These are phyloP conservation scores for Synanceia verrucosa DNA, from an alignment of 2,797 vertebrate genomes.

Conservation along the genomic window DNA sequence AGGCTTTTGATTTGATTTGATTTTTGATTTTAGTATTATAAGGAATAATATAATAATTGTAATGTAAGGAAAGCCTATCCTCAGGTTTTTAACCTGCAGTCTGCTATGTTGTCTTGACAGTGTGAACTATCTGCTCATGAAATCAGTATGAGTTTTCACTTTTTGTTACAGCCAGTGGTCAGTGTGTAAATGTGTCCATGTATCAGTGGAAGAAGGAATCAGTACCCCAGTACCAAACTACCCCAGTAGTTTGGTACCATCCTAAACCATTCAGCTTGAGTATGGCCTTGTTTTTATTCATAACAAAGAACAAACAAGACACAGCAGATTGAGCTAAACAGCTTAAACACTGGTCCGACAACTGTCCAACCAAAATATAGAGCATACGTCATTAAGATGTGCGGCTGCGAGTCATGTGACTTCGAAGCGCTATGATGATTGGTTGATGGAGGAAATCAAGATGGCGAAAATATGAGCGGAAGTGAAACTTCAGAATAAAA, in stretches of 20 bases:
- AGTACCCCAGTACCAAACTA: too few relatives aligned
- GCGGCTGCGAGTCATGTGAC: background rate
- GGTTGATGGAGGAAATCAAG: background rate
- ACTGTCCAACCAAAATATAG: background rate
- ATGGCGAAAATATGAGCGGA: background rate
- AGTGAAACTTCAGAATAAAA: background rate
- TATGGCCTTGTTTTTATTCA: slow-evolving; percentile 81
- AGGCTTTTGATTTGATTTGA: too few relatives aligned
- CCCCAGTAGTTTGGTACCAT: slow-evolving; percentile 5
- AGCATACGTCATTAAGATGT: background rate
- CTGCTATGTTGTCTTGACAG: background rate
- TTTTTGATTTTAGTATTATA: too few relatives aligned
- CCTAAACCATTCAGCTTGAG: slow-evolving; percentile 4
- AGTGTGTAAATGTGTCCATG: slow-evolving; percentile 14
- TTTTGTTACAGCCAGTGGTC: background rate
- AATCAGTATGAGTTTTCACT: background rate
- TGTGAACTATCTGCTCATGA: background rate
- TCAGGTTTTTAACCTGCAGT: background rate
- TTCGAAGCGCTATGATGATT: background rate
- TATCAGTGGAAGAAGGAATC: slow-evolving; percentile 46
- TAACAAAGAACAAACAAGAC: slow-evolving; percentile 23
- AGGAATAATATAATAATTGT: too few relatives aligned
- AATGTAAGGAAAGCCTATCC: too few relatives aligned
- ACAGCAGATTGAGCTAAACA: too few relatives aligned
- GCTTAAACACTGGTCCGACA: too few relatives aligned